A percentile compares a stretch with the other conserved stretches of the same genome.
These are phyloP conservation scores for Falco rusticolus DNA, from an alignment of 2,797 vertebrate genomes.

Conservation along the genomic window DNA sequence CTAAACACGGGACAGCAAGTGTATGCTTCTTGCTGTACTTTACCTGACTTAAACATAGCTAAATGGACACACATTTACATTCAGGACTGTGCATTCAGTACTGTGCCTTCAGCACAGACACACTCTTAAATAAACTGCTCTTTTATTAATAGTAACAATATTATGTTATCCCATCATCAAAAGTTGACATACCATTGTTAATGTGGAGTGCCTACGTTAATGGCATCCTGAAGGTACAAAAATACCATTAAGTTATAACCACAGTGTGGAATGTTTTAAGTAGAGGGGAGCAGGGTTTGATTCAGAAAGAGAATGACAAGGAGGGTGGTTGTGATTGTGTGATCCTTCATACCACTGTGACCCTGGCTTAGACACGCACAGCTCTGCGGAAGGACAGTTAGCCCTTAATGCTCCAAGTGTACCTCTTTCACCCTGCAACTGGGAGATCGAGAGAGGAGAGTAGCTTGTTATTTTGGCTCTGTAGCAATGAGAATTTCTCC, in stretches of 20 bases:
- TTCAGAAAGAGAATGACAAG: not conserved
- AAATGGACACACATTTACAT: not conserved
- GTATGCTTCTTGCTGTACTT: not conserved
- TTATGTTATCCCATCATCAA: not conserved
- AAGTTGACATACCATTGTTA: not conserved
- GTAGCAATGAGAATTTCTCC: not conserved
- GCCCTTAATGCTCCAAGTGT: not conserved
- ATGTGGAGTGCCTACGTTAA: not conserved
- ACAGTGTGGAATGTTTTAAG: not conserved
- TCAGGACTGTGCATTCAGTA: not conserved
- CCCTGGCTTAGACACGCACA: not conserved
- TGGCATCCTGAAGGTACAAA: not conserved
- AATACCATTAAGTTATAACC: not conserved
- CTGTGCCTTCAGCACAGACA: not conserved
- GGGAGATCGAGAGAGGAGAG: not conserved
- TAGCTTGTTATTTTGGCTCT: not conserved
- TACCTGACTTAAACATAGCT: not conserved
- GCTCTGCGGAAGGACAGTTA: not conserved
- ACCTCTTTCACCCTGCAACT: not conserved
- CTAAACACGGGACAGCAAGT: not conserved
- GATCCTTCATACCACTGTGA: not conserved
- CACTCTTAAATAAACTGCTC: not conserved
- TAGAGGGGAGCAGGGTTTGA: not conserved
- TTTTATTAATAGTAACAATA: not conserved
- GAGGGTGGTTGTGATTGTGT: accelerated